A percentile compares a stretch with the other conserved stretches of the same genome.
Evolutionary conservation across 2,888 invertebrate genomes (phyloP).

Genomic region (Drosophila parthenogenetica): DNA sequence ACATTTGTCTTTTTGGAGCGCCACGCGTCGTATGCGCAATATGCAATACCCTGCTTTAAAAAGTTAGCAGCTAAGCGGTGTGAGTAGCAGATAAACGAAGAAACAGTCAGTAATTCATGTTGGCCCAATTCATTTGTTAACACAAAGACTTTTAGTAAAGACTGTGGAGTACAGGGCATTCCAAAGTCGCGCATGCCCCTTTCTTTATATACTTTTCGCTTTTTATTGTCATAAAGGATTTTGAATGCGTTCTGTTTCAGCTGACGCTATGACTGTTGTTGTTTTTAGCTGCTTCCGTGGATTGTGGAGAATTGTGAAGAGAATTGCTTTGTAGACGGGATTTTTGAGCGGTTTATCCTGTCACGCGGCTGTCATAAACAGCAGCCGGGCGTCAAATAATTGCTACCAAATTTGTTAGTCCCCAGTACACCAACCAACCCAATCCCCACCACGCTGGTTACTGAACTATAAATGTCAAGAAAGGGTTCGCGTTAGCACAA

Average conservation of each 20-base stretch:
- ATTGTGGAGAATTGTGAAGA: neutral
- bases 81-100: neutral
- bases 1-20: slow-evolving; percentile 58
- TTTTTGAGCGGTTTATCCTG: slow-evolving; percentile 24
- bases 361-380: slow-evolving; percentile 41
- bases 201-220: neutral
- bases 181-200: neutral
- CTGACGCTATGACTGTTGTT: slow-evolving; percentile 13
- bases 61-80: neutral
- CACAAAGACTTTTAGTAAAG: neutral
- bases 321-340: neutral
- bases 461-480: slow-evolving; percentile 50
- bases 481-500: slow-evolving; percentile 35
- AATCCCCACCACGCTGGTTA: neutral
- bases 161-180: neutral
- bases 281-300: neutral
- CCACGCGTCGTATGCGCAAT: slow-evolving; percentile 62
- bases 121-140: too few species aligned
- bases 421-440: neutral
- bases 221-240: slow-evolving; percentile 45
- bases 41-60: slow-evolving; percentile 6
- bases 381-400: slow-evolving; percentile 48
- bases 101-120: too few species aligned
- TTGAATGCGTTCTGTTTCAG: slow-evolving; percentile 19
- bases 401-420: slow-evolving; percentile 42